Conservation (phyloP, 2,113 vertebrate genomes). For the Oriolus oriolus region DNA sequence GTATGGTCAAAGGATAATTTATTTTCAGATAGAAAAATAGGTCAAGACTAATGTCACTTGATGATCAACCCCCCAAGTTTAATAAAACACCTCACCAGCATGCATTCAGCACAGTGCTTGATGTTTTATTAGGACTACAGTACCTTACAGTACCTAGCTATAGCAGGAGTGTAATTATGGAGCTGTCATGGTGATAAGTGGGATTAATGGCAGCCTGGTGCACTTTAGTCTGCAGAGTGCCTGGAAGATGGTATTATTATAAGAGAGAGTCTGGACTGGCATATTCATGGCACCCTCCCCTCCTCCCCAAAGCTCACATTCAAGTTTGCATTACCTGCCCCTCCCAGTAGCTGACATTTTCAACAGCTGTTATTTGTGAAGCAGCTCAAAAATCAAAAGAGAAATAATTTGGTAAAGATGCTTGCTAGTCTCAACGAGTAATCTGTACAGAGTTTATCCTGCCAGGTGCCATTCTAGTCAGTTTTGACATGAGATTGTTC, state of each 20-base stretch:
- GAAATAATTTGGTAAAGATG: conserved; percentile 67
- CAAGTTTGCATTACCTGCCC: conserved; percentile 68
- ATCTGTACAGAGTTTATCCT: conserved; percentile 26
- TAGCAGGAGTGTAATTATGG: conserved; percentile 85
- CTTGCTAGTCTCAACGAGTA: conserved; percentile 46
- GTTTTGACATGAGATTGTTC: conserved; percentile 36
- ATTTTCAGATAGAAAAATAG: conserved; percentile 89
- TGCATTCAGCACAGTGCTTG: conserved; percentile 70
- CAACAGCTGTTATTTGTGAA: conserved; percentile 84
- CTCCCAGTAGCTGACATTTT: conserved; percentile 80
- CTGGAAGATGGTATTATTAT: conserved; percentile 86
- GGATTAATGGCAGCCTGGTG: conserved; percentile 90
- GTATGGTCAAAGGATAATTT: conserved; percentile 85
- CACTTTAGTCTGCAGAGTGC: conserved; percentile 84
- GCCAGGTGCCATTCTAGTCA: conserved; percentile 33
- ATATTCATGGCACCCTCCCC: conserved; percentile 70
- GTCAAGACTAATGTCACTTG: conserved; percentile 86
- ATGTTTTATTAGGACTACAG: conserved; percentile 79
- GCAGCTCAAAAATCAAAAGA: conserved; percentile 76
- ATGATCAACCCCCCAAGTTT: conserved; percentile 84
- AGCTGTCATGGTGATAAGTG: conserved; percentile 92
- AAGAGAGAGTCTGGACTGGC: conserved; percentile 77
- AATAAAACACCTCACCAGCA: conserved; percentile 82
- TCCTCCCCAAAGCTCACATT: conserved; percentile 66
- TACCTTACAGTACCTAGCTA: conserved; percentile 80